A percentile compares a stretch with the other conserved stretches of the same genome.
phyloP scores from a whole-genome alignment of 1,140 invertebrate genomes.

The Uloborus diversus region DNA sequence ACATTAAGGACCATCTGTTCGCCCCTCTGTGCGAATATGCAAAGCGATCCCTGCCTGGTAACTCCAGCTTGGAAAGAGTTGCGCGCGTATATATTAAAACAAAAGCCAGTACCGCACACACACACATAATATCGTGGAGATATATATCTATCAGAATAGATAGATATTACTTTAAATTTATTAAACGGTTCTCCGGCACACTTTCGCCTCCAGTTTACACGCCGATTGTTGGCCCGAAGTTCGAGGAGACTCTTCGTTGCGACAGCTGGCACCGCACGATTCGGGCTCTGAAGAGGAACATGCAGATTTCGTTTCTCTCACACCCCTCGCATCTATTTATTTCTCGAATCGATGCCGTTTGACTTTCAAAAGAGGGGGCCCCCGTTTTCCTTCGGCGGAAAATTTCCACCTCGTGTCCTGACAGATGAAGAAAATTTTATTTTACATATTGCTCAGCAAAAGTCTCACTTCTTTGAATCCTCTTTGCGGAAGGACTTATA shows the following conservation, averaged over 20 bases:
- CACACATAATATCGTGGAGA: background rate
- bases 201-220: slow-evolving; percentile 51
- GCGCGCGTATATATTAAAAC: slow-evolving; percentile 40
- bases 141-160: slow-evolving; percentile 30
- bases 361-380: slow-evolving; percentile 43
- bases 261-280: slow-evolving; percentile 2
- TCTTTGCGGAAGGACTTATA: too few relatives aligned
- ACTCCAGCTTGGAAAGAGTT: slow-evolving; percentile 23
- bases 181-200: slow-evolving; percentile 54
- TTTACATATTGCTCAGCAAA: slow-evolving; percentile 35
- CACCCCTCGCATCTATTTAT: slow-evolving; percentile 42
- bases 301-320: slow-evolving; percentile 44
- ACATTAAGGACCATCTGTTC: slow-evolving; percentile 51
- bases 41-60: slow-evolving; percentile 21
- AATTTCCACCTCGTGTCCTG: slow-evolving; percentile 1
- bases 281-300: slow-evolving; percentile 25
- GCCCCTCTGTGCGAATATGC: slow-evolving; percentile 33
- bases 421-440: slow-evolving; percentile 44
- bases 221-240: slow-evolving; percentile 37
- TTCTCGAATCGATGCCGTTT: slow-evolving; percentile 44
- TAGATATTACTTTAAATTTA: slow-evolving; percentile 54
- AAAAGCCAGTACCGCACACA: slow-evolving; percentile 10
- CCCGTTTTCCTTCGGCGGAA: background rate
- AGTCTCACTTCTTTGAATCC: background rate
- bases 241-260: background rate